Percentiles rank a stretch among this genome's conserved stretches.
Conservation (phyloP, 2,113 vertebrate species). For the Alosa alosa region DNA sequence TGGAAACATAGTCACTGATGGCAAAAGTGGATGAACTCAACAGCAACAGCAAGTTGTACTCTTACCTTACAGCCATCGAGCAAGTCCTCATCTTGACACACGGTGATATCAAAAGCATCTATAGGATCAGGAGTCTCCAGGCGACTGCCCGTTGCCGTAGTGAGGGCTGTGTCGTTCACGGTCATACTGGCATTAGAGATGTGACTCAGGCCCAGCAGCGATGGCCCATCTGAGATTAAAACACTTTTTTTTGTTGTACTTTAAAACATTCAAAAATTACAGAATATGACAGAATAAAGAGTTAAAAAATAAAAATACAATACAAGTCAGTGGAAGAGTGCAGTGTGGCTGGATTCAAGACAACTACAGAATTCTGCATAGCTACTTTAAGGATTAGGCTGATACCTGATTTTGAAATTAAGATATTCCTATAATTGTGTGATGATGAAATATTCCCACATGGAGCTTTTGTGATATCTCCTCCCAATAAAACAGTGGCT, state of each 20-base stretch:
- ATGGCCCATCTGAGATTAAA: slow-evolving; percentile 54
- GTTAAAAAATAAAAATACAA: no score
- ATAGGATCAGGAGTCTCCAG: slow-evolving; percentile 77
- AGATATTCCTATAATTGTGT: background rate
- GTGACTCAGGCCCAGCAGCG: slow-evolving; percentile 86
- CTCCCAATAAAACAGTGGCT: no score
- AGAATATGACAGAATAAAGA: no score
- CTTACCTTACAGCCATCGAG: slow-evolving; percentile 92
- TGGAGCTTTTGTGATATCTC: no score
- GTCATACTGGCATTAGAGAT: slow-evolving; percentile 85
- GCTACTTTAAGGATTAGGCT: no score
- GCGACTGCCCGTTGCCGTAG: slow-evolving; percentile 70
- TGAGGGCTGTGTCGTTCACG: slow-evolving; percentile 80
- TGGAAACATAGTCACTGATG: no score
- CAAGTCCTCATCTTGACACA: slow-evolving; percentile 83
- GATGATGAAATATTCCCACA: background rate
- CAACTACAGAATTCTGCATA: no score
- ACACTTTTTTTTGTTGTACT: background rate
- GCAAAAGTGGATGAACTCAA: background rate
- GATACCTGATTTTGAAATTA: background rate
- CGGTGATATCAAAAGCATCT: slow-evolving; percentile 81
- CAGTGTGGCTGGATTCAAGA: no score
- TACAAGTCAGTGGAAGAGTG: no score
- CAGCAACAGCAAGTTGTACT: slow-evolving; percentile 30
- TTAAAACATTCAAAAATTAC: no score